Conservation (phyloP, 2,797 vertebrate genomes). For the Sarcophilus harrisii region DNA sequence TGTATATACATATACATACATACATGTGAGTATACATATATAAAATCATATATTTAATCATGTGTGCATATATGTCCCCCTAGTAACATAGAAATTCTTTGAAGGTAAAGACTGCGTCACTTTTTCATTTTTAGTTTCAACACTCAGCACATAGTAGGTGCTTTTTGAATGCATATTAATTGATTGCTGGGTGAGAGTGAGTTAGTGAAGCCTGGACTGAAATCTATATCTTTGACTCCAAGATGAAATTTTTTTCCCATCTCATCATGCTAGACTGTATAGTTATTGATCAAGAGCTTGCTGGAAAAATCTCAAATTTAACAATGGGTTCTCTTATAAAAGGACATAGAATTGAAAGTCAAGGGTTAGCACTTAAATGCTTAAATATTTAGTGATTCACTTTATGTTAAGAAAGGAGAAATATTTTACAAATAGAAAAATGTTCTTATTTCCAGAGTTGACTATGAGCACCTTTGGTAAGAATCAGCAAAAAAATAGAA, state of each 20-base stretch:
- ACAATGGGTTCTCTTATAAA: slow-evolving; percentile 15
- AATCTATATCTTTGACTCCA: background rate
- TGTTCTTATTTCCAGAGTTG: background rate
- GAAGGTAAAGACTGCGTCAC: background rate
- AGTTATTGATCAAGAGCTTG: slow-evolving; percentile 33
- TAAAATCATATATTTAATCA: background rate
- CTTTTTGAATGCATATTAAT: background rate
- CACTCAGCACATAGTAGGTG: background rate
- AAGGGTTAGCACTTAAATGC: slow-evolving; percentile 7
- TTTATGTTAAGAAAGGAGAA: slow-evolving; percentile 22
- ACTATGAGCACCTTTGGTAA: background rate
- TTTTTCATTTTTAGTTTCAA: background rate
- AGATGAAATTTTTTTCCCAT: background rate
- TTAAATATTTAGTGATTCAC: background rate
- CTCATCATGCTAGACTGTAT: slow-evolving; percentile 13
- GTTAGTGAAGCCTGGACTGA: background rate
- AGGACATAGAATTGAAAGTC: slow-evolving; percentile 34
- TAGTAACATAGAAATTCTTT: background rate
- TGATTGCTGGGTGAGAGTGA: background rate
- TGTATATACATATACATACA: too few relatives aligned
- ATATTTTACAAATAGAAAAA: background rate
- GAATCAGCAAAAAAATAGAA: background rate
- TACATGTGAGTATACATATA: too few relatives aligned
- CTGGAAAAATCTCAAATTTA: slow-evolving; percentile 52
- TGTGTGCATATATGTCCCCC: background rate